Percentiles rank a stretch among this genome's conserved stretches.
phyloP scores from a whole-genome alignment of 1,140 invertebrate genomes.

The Pissodes strobi region DNA sequence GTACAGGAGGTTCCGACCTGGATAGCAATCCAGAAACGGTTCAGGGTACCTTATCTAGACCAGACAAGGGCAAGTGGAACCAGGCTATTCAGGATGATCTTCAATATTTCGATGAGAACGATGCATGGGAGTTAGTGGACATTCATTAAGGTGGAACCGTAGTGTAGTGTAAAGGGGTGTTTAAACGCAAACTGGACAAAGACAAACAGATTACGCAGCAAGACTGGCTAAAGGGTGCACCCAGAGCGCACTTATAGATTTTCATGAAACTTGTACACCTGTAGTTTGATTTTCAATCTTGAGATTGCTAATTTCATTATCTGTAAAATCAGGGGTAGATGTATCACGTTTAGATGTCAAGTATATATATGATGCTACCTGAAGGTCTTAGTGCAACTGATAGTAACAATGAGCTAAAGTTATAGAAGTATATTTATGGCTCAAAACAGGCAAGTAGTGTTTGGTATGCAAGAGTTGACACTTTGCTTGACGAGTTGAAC shows the following conservation, averaged over 20 bases:
- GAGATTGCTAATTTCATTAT: too few relatives aligned
- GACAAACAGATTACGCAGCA: conserved; percentile 43
- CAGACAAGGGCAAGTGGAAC: conserved; percentile 34
- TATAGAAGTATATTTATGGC: not conserved
- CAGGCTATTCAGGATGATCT: conserved; percentile 41
- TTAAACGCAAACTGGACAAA: conserved; percentile 48
- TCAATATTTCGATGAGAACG: conserved; percentile 47
- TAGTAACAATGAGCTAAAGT: not conserved
- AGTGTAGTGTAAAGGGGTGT: too few relatives aligned
- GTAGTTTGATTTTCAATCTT: not conserved
- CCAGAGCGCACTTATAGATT: not conserved
- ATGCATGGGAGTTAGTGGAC: conserved; percentile 50
- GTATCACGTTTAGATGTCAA: too few relatives aligned
- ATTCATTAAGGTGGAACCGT: conserved; percentile 48
- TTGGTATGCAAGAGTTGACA: too few relatives aligned
- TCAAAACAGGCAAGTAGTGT: not conserved
- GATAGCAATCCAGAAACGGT: conserved; percentile 28
- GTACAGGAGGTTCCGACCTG: not conserved
- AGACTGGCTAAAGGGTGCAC: not conserved
- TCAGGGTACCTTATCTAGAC: conserved; percentile 25
- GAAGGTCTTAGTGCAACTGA: not conserved
- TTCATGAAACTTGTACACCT: not conserved
- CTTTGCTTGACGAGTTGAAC: too few relatives aligned
- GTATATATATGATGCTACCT: too few relatives aligned
- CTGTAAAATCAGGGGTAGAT: too few relatives aligned